Base-by-base conservation (phyloP, 1,140 invertebrate genomes). In the Papilio polytes region DNA sequence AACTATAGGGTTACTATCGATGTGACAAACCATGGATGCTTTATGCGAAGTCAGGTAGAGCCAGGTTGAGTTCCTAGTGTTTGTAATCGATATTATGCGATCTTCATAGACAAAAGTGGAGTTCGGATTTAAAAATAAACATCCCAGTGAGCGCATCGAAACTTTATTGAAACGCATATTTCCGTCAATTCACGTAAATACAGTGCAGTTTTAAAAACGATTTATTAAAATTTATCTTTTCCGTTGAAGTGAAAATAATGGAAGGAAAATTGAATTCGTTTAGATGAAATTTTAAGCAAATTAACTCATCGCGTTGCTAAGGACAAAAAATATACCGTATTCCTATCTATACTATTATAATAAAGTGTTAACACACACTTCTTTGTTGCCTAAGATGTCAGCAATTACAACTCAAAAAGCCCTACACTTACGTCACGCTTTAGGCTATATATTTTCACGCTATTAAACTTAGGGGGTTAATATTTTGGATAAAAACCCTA, bases 51-150 rank as follows among this genome's bases (percentile, higher is more conserved):
- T 18, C n/a, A 20, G 53, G 36, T 36, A 36, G 36, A 4, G 36
- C 6, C 36, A 4, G 6, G n/a, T 56, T 1, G 1, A 9, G 7
- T n/a, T 4, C 18, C 53, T 63, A 63, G 56, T 26, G 0, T 59
- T 26, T 63, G 22, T 12, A 12, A 63, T 63, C 20, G 59, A 63
- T 22, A 63, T 1, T 9, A 1, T 26, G 59, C 22, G 59, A 26
- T 26, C 22, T 63, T 1, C 59, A 56, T 20, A 12, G 59, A 63
- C 59, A 12, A 26, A 63, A 63, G 59, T 63, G 8, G 20, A 63
- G 59, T 63, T 56, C 3, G 7, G 53, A n/a, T 63, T 63, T 63
- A 63, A 63, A 63, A 63, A 63, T 63, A 63, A 63, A 63, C 59
- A 63, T 10, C 12, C 7, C 9, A 63, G 59, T 12, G 20, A 63